A percentile compares a stretch with the other conserved stretches of the same genome.
These are phyloP conservation scores for Rotaria macrura DNA, from an alignment of 2,888 invertebrate genomes.

Conservation along the genomic window DNA sequence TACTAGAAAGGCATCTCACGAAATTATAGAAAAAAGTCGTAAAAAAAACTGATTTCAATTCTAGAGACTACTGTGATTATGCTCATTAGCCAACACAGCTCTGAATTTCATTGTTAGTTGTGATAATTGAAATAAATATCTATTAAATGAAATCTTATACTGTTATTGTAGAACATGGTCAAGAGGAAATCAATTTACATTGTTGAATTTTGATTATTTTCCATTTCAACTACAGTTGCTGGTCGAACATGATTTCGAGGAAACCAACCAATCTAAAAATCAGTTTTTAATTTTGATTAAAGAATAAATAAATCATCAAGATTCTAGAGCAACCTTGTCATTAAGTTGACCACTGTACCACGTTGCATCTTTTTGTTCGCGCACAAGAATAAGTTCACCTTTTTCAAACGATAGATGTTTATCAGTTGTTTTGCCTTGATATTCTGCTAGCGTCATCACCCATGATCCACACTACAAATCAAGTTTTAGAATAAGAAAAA, in stretches of 20 bases:
- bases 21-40: too few species aligned
- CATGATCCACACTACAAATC: not conserved
- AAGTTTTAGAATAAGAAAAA: not conserved
- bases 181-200: not conserved
- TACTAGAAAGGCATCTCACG: too few species aligned
- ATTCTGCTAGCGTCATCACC: not conserved
- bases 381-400: not conserved
- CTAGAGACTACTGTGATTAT: too few species aligned
- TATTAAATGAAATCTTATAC: too few species aligned
- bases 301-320: not conserved
- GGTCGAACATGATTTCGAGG: not conserved
- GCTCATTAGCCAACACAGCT: too few species aligned
- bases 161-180: too few species aligned
- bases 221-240: not conserved
- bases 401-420: not conserved
- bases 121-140: too few species aligned
- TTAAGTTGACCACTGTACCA: not conserved
- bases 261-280: not conserved
- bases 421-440: not conserved
- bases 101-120: too few species aligned
- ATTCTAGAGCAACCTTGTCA: not conserved
- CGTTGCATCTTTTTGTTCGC: not conserved
- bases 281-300: not conserved
- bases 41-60: too few species aligned
- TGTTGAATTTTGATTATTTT: not conserved